A percentile compares a stretch with the other conserved stretches of the same genome.
Conservation (phyloP, 2,888 invertebrate genomes). For the Megalurothrips usitatus region DNA sequence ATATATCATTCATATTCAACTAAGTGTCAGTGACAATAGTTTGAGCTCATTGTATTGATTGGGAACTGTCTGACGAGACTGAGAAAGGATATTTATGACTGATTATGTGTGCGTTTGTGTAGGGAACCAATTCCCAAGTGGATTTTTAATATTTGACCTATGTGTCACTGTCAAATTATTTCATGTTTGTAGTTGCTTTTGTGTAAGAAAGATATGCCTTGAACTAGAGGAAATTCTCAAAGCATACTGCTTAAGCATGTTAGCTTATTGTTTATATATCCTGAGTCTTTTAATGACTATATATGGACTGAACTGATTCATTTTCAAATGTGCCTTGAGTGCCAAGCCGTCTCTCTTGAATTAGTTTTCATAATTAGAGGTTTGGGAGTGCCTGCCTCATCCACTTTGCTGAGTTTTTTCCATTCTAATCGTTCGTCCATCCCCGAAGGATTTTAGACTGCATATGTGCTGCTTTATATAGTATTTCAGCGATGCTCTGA, state of each 20-base stretch:
- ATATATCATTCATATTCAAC: too few relatives aligned
- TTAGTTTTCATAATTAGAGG: not conserved
- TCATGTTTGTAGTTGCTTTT: too few relatives aligned
- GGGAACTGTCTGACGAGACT: not conserved
- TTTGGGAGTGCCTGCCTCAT: not conserved
- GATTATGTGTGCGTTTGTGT: not conserved
- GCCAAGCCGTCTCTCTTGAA: not conserved
- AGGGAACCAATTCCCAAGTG: not conserved
- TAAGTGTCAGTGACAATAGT: too few relatives aligned
- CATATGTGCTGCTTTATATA: not conserved
- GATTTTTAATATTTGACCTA: too few relatives aligned
- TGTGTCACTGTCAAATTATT: too few relatives aligned
- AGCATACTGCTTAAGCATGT: too few relatives aligned
- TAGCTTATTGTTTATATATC: too few relatives aligned
- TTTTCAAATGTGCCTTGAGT: slow-evolving; percentile 6
- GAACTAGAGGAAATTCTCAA: too few relatives aligned
- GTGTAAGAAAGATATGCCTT: too few relatives aligned
- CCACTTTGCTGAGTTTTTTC: not conserved
- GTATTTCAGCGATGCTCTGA: not conserved
- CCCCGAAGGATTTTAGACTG: not conserved
- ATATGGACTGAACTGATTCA: not conserved
- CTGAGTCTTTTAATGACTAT: not conserved
- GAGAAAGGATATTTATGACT: not conserved
- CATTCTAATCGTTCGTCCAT: not conserved
- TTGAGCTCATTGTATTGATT: not conserved